Evolutionary conservation across 2,888 invertebrate genomes (phyloP), one percentile per base, ranked within the genome.

Genomic region (Folsomia candida): DNA sequence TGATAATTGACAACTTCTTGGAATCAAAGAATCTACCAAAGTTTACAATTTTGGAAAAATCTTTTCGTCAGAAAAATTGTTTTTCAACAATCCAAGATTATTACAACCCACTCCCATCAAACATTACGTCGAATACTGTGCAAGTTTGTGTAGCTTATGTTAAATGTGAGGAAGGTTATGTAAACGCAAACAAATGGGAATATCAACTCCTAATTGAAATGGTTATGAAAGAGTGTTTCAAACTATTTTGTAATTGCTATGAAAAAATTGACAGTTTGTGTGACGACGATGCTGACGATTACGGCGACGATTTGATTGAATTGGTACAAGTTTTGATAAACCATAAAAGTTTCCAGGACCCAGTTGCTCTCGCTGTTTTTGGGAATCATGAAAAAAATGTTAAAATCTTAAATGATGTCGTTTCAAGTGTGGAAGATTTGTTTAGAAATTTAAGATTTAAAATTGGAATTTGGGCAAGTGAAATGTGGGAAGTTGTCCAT

Each of bases 121-220:
- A 62, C 22, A 27, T n/a, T n/a, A 11, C 20, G n/a, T 9, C n/a
- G 9, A 24, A 20, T 9, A 27, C 37, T 2, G 6, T 20, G 3
- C 6, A 37, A 6, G 37, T 29, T 3, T 22, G 18, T n/a, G 22
- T 62, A n/a, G 62, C 62, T 22, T 62, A 62, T 22, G 4, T 9
- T 6, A 62, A 62, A 29, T 62, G 20, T 11, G 28, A 22, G 6
- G 18, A 47, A 11, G 37, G 29, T 4, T 62, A 62, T 22, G 6
- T 62, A 11, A 62, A 62, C 22, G 62, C 62, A 9, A 62, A 62
- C 37, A 62, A 62, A 22, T 62, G 28, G 29, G 62, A 62, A 22
- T 62, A 29, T 22, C 4, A 11, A n/a, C 11, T 29, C 20, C n/a
- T 26, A 3, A 11, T 62, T 9, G n/a, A 62, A 6, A 4, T 29